Conservation (phyloP, 2,888 invertebrate genomes). For the Pyrocoelia pectoralis region DNA sequence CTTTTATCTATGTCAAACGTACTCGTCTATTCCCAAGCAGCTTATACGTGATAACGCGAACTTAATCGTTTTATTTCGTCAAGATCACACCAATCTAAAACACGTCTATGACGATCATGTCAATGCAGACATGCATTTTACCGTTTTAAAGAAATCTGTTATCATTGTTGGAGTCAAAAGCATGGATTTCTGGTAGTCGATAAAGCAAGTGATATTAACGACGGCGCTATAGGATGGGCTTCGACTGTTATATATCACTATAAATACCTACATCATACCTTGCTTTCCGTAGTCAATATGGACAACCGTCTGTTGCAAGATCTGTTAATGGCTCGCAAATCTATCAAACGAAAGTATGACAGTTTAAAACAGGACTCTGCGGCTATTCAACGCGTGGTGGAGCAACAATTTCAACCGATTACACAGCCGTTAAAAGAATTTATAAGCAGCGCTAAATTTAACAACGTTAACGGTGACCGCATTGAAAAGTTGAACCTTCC, state of each 20-base stretch:
- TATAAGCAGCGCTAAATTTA: neutral
- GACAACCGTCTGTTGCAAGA: neutral
- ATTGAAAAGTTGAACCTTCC: too few species aligned
- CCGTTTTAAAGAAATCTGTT: neutral
- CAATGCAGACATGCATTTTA: neutral
- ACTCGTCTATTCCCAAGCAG: slow-evolving; percentile 47
- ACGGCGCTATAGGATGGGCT: neutral
- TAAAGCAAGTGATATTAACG: neutral
- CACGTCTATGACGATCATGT: slow-evolving; percentile 2
- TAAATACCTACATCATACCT: too few species aligned
- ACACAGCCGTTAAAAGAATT: neutral
- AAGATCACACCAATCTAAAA: neutral
- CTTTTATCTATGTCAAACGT: slow-evolving; percentile 1
- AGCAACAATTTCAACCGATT: neutral
- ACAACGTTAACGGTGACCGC: too few species aligned
- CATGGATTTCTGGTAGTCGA: neutral
- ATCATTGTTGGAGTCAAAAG: neutral
- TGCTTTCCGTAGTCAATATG: neutral
- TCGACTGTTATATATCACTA: neutral
- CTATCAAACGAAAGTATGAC: neutral
- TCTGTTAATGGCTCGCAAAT: neutral
- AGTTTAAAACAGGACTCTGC: neutral
- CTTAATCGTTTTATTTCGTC: neutral
- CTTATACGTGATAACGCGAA: slow-evolving; percentile 48
- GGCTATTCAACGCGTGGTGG: neutral